Conservation (phyloP, 2,797 vertebrate genomes). For the Enteromius afrohamiltoni region DNA sequence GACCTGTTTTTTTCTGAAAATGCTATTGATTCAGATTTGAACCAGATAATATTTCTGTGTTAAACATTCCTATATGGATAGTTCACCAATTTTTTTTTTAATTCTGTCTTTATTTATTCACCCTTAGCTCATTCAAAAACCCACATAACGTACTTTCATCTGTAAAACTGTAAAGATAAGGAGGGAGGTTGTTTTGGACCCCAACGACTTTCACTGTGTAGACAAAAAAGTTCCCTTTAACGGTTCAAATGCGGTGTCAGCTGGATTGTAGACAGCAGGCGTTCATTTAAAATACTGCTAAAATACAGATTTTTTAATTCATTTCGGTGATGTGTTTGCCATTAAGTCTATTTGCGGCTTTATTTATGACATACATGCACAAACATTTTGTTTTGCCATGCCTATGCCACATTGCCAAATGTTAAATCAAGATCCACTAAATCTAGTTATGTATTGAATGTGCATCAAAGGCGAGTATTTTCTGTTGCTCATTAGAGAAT, state of each 20-base stretch:
- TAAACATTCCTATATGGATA: neutral
- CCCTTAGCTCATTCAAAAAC: neutral
- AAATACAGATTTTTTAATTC: neutral
- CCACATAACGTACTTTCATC: neutral
- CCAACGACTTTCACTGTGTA: neutral
- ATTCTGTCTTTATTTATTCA: neutral
- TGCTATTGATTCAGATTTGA: neutral
- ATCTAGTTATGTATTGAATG: constrained; percentile 44
- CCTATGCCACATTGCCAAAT: constrained; percentile 28
- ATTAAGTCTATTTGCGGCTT: neutral
- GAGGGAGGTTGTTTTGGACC: neutral
- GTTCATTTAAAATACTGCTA: neutral
- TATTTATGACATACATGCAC: neutral
- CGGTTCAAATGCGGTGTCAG: neutral
- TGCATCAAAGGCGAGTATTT: constrained; percentile 47
- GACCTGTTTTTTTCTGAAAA: neutral
- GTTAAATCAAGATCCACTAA: constrained; percentile 23
- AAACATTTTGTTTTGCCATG: constrained; percentile 3
- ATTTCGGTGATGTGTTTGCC: neutral
- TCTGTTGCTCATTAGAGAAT: constrained; percentile 74
- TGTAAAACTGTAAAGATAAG: neutral
- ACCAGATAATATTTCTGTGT: neutral
- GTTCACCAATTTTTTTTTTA: neutral
- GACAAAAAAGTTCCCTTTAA: neutral
- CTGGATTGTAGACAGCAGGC: neutral